Conservation (phyloP, 2,797 vertebrate species). For the Labroides dimidiatus region DNA sequence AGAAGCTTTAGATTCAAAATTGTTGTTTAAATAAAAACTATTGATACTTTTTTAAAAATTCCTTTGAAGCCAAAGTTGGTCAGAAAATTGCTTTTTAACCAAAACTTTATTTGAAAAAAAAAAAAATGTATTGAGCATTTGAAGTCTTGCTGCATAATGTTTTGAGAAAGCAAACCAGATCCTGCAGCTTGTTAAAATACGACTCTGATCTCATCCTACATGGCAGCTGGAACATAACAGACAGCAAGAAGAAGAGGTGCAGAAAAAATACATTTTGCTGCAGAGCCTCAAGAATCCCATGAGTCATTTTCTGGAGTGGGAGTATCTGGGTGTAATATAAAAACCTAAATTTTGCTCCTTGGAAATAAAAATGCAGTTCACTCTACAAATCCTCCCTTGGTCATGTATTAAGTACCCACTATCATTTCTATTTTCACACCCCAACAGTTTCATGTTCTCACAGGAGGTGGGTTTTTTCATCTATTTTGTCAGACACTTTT, state of each 20-base stretch:
- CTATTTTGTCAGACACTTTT: neutral
- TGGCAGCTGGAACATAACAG: neutral
- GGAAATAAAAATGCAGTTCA: constrained; percentile 21
- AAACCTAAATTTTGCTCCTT: constrained; percentile 19
- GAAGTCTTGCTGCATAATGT: neutral
- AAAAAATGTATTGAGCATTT: no score
- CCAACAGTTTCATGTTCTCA: neutral
- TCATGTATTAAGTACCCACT: constrained; percentile 25
- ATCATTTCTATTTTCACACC: neutral
- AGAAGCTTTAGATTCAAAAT: no score
- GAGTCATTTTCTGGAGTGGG: neutral
- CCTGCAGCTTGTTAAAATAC: neutral
- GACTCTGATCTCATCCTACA: neutral
- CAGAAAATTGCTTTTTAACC: no score
- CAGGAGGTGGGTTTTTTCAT: neutral
- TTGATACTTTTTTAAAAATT: no score
- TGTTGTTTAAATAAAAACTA: no score
- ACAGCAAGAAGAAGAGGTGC: neutral
- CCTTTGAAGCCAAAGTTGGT: no score
- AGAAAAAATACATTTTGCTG: constrained; percentile 10
- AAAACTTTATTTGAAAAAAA: no score
- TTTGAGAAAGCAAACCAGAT: neutral
- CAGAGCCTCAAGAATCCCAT: constrained; percentile 25
- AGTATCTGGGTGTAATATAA: constrained; percentile 27
- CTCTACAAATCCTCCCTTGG: constrained; percentile 23